These are phyloP conservation scores for Ctenopoma multispine DNA, from an alignment of 2,797 vertebrate species.

Conservation along the genomic window DNA sequence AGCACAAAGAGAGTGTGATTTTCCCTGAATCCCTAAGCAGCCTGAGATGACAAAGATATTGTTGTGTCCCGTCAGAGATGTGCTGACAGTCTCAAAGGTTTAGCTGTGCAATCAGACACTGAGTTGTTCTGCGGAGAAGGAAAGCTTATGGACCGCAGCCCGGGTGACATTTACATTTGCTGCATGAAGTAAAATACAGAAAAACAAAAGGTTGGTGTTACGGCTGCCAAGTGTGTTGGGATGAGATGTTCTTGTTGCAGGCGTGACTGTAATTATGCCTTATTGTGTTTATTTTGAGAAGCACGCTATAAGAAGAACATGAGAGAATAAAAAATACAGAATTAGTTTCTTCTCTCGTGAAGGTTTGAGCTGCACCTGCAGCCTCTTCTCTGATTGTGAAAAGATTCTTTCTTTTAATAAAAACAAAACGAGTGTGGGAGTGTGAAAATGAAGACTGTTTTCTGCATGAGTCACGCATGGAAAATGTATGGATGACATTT, in stretches of 20 bases:
- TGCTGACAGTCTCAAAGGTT: conserved; percentile 45
- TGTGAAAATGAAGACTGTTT: conserved; percentile 5
- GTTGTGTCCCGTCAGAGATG: conserved; percentile 38
- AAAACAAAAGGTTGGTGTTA: conserved; percentile 13
- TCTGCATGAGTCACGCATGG: not conserved
- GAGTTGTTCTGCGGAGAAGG: conserved; percentile 19
- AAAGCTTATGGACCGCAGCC: conserved; percentile 8
- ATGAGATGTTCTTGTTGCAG: conserved; percentile 12
- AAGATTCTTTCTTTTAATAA: not conserved
- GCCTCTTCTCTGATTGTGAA: conserved; percentile 4
- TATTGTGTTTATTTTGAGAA: conserved; percentile 20
- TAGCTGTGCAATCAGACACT: conserved; percentile 31
- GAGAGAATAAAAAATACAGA: not conserved
- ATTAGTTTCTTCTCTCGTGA: not conserved
- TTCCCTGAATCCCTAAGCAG: conserved; percentile 31
- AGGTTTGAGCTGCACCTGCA: conserved; percentile 8
- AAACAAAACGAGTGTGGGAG: conserved; percentile 15
- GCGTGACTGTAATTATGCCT: conserved; percentile 46
- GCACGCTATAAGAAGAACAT: not conserved
- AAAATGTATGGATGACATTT: too few species aligned
- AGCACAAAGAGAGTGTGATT: not conserved
- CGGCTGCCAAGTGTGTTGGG: conserved; percentile 13
- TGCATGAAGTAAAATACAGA: conserved; percentile 9
- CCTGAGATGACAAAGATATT: conserved; percentile 40
- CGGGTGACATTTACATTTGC: conserved; percentile 56